Conservation (phyloP, 1,140 invertebrate species). For the Meloidogyne exigua region DNA sequence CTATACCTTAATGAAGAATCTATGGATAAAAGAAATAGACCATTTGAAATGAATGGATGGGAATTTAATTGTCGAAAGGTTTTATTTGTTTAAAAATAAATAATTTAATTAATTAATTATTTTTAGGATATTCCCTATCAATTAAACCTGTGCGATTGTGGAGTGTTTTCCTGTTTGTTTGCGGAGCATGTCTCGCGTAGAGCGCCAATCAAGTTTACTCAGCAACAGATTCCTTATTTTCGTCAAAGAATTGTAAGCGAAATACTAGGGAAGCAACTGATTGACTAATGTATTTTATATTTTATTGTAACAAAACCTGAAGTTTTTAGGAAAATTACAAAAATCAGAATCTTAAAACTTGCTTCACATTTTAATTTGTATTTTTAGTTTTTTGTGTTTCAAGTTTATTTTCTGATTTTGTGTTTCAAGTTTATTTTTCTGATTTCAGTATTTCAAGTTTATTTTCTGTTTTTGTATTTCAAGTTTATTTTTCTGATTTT, state of each 20-base stretch:
- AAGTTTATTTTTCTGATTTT: too few species aligned
- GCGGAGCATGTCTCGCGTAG: slow-evolving; percentile 79
- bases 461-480: too few species aligned
- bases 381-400: too few species aligned
- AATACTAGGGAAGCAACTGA: slow-evolving; percentile 69
- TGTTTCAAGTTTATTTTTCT: too few species aligned
- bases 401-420: too few species aligned
- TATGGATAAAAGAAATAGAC: slow-evolving; percentile 20
- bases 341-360: too few species aligned
- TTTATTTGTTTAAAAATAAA: slow-evolving; percentile 7
- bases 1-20: slow-evolving; percentile 15
- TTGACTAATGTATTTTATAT: too few species aligned
- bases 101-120: too few species aligned
- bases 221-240: slow-evolving; percentile 84
- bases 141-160: slow-evolving; percentile 96
- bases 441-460: too few species aligned
- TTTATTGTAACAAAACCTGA: too few species aligned
- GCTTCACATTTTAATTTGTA: too few species aligned
- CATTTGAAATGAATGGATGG: slow-evolving; percentile 29
- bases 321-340: too few species aligned
- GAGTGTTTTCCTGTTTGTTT: slow-evolving; percentile 81
- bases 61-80: slow-evolving; percentile 28
- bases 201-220: slow-evolving; percentile 72
- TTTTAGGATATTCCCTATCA: slow-evolving; percentile 83
- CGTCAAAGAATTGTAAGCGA: slow-evolving; percentile 86